Conservation (phyloP, 2,797 vertebrate species). For the Limnodromus scolopaceus region DNA sequence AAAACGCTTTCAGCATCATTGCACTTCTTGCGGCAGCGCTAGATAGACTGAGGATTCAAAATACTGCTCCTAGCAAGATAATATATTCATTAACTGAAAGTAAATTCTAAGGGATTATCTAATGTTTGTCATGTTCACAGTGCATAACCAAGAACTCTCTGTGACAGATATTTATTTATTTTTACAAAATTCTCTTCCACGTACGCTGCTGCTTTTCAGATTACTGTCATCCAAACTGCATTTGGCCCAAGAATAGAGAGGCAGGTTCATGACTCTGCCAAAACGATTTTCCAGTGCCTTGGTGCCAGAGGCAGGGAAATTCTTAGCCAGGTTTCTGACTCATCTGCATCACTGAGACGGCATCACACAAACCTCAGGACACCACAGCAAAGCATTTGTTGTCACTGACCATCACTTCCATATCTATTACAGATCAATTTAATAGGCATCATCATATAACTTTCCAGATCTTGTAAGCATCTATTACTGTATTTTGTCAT, state of each 20-base stretch:
- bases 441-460: neutral
- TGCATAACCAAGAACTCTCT: neutral
- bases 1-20: neutral
- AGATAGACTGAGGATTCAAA: neutral
- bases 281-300: neutral
- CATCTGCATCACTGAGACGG: neutral
- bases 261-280: neutral
- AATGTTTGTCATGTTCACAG: conserved; percentile 4
- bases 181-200: neutral
- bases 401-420: neutral
- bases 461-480: neutral
- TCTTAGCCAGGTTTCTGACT: conserved; percentile 17
- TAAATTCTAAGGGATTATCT: conserved; percentile 43
- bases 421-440: neutral
- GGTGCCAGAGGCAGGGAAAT: neutral
- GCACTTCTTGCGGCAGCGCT: neutral
- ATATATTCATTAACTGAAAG: conserved; percentile 34
- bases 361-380: neutral
- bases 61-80: neutral
- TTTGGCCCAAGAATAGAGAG: conserved; percentile 2
- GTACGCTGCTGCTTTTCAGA: neutral
- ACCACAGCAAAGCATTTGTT: neutral
- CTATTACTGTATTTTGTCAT: neutral
- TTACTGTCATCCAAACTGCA: neutral
- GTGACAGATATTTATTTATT: neutral